Percentiles rank a stretch among this genome's conserved stretches.
These are phyloP conservation scores for Apaloderma vittatum DNA, from an alignment of 2,113 vertebrate genomes.

Conservation along the genomic window DNA sequence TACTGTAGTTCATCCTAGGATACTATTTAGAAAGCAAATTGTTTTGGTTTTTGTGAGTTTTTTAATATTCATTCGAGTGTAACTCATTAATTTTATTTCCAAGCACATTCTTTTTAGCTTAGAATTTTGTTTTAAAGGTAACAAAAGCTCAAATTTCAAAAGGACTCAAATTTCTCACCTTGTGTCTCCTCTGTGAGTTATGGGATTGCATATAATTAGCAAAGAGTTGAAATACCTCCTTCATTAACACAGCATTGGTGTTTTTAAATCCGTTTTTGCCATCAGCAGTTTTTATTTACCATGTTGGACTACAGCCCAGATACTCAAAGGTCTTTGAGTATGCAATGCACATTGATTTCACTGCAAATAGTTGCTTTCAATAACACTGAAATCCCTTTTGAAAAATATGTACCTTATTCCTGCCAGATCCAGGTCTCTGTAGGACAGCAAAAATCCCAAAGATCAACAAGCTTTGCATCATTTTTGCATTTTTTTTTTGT, in stretches of 20 bases:
- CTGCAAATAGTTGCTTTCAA: not conserved
- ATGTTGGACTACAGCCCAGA: not conserved
- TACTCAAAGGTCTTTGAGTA: slow-evolving; percentile 2
- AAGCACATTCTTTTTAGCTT: not conserved
- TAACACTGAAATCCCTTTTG: slow-evolving; percentile 10
- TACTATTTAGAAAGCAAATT: not conserved
- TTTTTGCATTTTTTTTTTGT: not conserved
- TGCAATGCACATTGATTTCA: not conserved
- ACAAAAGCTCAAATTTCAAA: not conserved
- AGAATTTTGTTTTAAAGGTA: not conserved
- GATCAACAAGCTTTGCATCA: not conserved
- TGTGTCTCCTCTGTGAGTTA: not conserved
- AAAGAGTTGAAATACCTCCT: not conserved
- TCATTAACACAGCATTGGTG: not conserved
- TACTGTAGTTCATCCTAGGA: not conserved
- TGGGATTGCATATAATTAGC: not conserved
- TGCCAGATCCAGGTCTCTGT: not conserved
- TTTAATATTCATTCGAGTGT: not conserved
- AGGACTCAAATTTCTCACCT: not conserved
- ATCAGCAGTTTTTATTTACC: slow-evolving; percentile 4
- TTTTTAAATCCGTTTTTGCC: not conserved
- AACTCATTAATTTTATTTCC: not conserved
- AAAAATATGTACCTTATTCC: not conserved
- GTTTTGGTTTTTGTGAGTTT: not conserved
- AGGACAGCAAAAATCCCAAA: not conserved